Evolutionary conservation across 2,888 invertebrate species (phyloP).

Genomic region (Xylota sylvarum): DNA sequence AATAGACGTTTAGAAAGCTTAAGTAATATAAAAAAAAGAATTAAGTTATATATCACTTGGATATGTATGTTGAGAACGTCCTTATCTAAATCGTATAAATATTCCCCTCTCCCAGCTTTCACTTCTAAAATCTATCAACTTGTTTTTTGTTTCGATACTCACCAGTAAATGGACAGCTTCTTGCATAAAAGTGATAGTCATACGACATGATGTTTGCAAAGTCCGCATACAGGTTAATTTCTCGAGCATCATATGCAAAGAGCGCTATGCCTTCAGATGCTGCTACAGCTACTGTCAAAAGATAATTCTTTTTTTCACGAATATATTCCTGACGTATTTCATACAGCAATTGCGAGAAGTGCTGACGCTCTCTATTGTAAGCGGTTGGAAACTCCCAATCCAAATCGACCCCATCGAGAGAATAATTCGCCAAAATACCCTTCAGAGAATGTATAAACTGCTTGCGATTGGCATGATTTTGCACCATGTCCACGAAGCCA

Average conservation of each 20-base stretch:
- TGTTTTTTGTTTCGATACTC: slow-evolving; percentile 4
- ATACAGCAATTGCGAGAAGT: slow-evolving; percentile 90
- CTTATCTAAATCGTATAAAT: too few species aligned
- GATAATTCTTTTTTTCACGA: slow-evolving; percentile 86
- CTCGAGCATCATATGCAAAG: slow-evolving; percentile 91
- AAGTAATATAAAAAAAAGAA: too few species aligned
- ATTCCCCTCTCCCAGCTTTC: too few species aligned
- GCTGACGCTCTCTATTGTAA: slow-evolving; percentile 87
- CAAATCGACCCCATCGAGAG: slow-evolving; percentile 86
- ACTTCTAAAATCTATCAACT: too few species aligned
- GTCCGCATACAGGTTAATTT: slow-evolving; percentile 92
- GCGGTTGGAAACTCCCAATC: slow-evolving; percentile 96
- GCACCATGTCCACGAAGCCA: slow-evolving; percentile 91
- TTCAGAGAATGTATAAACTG: slow-evolving; percentile 87
- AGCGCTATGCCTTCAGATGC: slow-evolving; percentile 91
- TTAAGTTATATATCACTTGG: too few species aligned
- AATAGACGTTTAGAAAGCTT: too few species aligned
- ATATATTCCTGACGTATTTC: slow-evolving; percentile 90
- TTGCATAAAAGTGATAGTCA: slow-evolving; percentile 93
- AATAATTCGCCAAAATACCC: slow-evolving; percentile 81
- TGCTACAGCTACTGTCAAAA: slow-evolving; percentile 92
- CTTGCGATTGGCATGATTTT: slow-evolving; percentile 89
- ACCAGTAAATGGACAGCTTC: slow-evolving; percentile 92
- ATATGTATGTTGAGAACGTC: too few species aligned
- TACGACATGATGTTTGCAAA: slow-evolving; percentile 96